Base-by-base conservation (phyloP, 2,888 invertebrate genomes). In the Corbicula japonica region DNA sequence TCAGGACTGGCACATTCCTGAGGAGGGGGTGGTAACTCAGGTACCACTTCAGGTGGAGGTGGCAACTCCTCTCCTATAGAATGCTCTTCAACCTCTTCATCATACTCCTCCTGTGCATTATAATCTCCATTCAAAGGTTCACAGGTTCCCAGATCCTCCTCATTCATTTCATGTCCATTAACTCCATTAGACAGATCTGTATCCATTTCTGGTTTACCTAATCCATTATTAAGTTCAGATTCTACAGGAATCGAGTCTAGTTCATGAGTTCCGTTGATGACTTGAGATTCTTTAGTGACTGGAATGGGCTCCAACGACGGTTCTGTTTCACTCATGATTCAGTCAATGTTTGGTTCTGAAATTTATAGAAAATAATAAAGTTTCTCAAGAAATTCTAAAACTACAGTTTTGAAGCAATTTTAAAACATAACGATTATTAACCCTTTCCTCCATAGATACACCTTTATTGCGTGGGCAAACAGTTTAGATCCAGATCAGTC, bases 311-410 rank as follows among this genome's bases (percentile, higher is more conserved):
- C 82, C 28, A 74, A 21, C 34, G 62, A 62, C 50, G 56, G 54
- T 15, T 78, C 72, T 56, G 83, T 48, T 56, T 83, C 83, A 83
- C 78, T 78, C 83, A 83, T 83, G 52, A 30, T 66, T 66, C 28
- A 66, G n/a, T 66, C 66, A 54, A n/a, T 63, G 30, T 32, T 12
- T 66, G 12, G 21, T 1, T 52, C 66, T 66, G 66, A 26, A 65
- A 65, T 38, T n/a, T 12, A 41, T 12, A 41, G 41, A 41, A n/a
- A n/a, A n/a, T n/a, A n/a, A n/a, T n/a, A n/a, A n/a, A n/a, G n/a
- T n/a, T n/a, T n/a, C n/a, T n/a, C n/a, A n/a, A n/a, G n/a, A n/a
- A n/a, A n/a, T n/a, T n/a, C n/a, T n/a, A n/a, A n/a, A n/a, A n/a
- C n/a, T n/a, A n/a, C n/a, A n/a, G n/a, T n/a, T n/a, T n/a, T n/a